Base-by-base conservation (phyloP, 2,113 vertebrate genomes). In the Nipponia nippon region DNA sequence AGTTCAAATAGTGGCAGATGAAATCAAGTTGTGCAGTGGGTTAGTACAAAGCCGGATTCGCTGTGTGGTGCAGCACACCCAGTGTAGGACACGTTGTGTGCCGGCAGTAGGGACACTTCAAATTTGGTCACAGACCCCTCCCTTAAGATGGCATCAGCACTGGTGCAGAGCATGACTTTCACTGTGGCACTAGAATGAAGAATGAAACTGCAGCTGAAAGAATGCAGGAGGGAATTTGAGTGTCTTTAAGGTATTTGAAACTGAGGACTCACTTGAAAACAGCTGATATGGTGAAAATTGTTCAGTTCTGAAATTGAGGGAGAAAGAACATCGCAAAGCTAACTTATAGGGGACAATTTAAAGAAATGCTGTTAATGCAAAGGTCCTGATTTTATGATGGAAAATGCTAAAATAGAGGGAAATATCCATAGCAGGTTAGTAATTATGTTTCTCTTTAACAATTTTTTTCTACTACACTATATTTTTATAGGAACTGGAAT, bases 381-480 rank as follows among this genome's bases (percentile, higher is more conserved):
- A 71, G 26, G 47, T 87, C 9, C 9, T 22, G 25, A 67, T 79
- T 79, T 67, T 85, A 22, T 9, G 6, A 40, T 58, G 25, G 27
- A 87, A 92, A 90, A 75, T 8, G 3, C 3, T 79, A 71, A 85
- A 82, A 27, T 47, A 38, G 62, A 79, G 14, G n/a, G 21, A 62
- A 85, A 70, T 71, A 62, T 58, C 23, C 56, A 21, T 36, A 71
- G 32, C 3, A 59, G 13, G 9, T 61, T 87, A 38, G 13, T 22
- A 75, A 52, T 63, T 53, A 6, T 30, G 13, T 81, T 90, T 59
- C 16, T 75, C 11, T 44, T 42, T 19, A 66, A 44, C 4, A 11
- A 0, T 3, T 55, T 50, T 40, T 53, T 53, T 8, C 52, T 58
- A 29, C 16, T n/a, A n/a, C 0, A 1, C 6, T 79, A 52, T n/a